These are phyloP conservation scores for Otis tarda DNA, from an alignment of 2,113 vertebrate species.

Conservation along the genomic window DNA sequence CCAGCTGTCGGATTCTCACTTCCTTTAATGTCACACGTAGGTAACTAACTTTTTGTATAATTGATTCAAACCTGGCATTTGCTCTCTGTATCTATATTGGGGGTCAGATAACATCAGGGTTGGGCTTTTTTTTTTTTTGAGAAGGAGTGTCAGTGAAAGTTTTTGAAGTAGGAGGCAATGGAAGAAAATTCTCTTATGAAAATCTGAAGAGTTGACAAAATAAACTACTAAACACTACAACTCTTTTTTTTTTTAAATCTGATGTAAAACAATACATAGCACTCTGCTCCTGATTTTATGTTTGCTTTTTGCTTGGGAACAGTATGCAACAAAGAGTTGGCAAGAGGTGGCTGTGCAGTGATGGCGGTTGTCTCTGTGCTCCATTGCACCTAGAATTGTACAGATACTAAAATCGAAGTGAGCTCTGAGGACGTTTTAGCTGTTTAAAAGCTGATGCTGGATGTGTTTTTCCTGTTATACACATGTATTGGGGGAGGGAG, in stretches of 20 bases:
- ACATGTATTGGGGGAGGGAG: background rate
- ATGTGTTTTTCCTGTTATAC: background rate
- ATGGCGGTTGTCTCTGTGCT: background rate
- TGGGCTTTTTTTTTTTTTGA: background rate
- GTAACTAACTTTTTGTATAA: background rate
- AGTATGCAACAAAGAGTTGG: background rate
- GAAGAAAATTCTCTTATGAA: background rate
- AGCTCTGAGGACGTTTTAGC: background rate
- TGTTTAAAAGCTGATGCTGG: constrained; percentile 7
- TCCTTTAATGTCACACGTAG: background rate
- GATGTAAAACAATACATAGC: background rate
- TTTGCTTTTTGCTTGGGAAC: background rate
- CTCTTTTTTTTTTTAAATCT: background rate
- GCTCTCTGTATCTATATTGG: background rate
- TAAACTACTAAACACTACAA: background rate
- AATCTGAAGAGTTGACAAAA: background rate
- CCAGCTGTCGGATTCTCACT: background rate
- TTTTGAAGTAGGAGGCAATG: background rate
- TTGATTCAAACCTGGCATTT: background rate
- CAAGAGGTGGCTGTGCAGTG: background rate
- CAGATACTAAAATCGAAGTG: background rate
- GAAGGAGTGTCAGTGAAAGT: background rate
- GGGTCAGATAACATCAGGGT: background rate
- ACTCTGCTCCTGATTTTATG: background rate
- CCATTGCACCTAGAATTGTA: background rate